Conservation (phyloP, 2,797 vertebrate species). For the Mastacembelus armatus region DNA sequence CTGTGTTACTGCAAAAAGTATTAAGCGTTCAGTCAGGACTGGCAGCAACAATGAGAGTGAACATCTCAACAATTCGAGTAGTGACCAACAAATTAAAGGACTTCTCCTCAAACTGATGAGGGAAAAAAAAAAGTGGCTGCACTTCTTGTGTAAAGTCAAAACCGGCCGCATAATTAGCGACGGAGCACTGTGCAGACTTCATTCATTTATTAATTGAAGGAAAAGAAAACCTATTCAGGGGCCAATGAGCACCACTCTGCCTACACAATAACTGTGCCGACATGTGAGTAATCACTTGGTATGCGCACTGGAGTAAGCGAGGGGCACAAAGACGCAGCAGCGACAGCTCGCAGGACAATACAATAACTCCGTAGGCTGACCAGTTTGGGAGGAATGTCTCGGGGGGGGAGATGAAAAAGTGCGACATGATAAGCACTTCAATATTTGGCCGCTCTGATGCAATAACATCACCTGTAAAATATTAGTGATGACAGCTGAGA, state of each 20-base stretch:
- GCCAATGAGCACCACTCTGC: slow-evolving; percentile 54
- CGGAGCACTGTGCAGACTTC: slow-evolving; percentile 56
- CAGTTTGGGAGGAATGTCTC: slow-evolving; percentile 67
- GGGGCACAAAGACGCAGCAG: slow-evolving; percentile 61
- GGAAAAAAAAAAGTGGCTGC: slow-evolving; percentile 18
- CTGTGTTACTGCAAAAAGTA: background rate
- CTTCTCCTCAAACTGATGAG: slow-evolving; percentile 35
- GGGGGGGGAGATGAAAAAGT: slow-evolving; percentile 30
- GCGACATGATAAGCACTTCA: slow-evolving; percentile 48
- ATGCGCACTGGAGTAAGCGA: slow-evolving; percentile 44
- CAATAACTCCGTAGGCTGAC: slow-evolving; percentile 60
- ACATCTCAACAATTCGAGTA: too few relatives aligned
- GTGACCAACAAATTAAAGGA: too few relatives aligned
- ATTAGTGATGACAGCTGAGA: background rate
- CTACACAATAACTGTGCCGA: slow-evolving; percentile 56
- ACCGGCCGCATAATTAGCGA: slow-evolving; percentile 57
- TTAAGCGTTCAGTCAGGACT: background rate
- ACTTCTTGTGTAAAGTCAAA: slow-evolving; percentile 43
- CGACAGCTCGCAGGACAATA: slow-evolving; percentile 40
- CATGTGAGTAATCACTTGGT: slow-evolving; percentile 60
- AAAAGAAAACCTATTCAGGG: slow-evolving; percentile 63
- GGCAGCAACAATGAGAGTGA: background rate
- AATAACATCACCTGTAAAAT: too few relatives aligned
- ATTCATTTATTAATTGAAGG: slow-evolving; percentile 68
- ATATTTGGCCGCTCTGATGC: slow-evolving; percentile 41